phyloP scores from a whole-genome alignment of 2,113 vertebrate genomes.

The Sceloporus undulatus region DNA sequence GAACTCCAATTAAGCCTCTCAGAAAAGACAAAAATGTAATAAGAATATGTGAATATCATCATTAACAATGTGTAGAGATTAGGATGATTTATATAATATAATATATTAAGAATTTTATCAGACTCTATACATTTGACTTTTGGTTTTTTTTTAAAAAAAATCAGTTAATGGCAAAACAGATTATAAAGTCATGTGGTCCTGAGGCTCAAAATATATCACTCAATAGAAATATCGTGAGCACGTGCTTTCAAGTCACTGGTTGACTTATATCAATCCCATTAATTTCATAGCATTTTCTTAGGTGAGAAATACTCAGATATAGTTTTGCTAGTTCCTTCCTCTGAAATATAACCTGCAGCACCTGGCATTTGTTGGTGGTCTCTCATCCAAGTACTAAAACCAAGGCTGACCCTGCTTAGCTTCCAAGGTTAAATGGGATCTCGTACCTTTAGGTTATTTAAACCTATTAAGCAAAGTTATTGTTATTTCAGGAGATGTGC shows the following conservation, averaged over 20 bases:
- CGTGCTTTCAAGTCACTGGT: too few relatives aligned
- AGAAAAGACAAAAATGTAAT: conserved; percentile 15
- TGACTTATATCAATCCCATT: too few relatives aligned
- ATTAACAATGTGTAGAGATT: conserved; percentile 22
- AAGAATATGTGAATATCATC: background rate
- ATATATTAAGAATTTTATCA: conserved; percentile 8
- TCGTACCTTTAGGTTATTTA: too few relatives aligned
- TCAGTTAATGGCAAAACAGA: accelerated
- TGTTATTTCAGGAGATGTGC: background rate
- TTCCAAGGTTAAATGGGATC: too few relatives aligned
- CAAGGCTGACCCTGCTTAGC: too few relatives aligned
- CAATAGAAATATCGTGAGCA: background rate
- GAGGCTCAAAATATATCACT: background rate
- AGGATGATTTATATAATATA: conserved; percentile 16
- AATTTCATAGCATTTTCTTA: too few relatives aligned
- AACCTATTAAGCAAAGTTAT: too few relatives aligned
- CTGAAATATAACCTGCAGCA: too few relatives aligned
- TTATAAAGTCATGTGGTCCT: background rate
- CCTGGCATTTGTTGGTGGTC: too few relatives aligned
- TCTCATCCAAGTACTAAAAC: too few relatives aligned
- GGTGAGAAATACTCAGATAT: too few relatives aligned
- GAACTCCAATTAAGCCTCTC: conserved; percentile 31
- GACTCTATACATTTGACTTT: background rate
- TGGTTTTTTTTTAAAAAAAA: background rate
- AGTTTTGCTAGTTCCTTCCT: too few relatives aligned